These are phyloP conservation scores for Pimephales promelas DNA, from an alignment of 2,113 vertebrate genomes.

Conservation along the genomic window DNA sequence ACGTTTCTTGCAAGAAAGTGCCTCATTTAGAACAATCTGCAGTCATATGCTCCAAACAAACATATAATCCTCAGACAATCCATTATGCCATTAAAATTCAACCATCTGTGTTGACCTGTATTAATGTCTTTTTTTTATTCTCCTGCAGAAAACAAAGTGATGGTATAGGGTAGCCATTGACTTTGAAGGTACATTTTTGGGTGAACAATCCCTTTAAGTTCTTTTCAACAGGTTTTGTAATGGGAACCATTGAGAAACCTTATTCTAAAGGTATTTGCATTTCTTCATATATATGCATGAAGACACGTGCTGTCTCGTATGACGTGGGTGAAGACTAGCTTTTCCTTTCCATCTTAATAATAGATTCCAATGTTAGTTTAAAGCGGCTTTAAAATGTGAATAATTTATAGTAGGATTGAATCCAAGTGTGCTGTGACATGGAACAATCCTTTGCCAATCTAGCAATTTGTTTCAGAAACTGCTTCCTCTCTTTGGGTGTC, in stretches of 20 bases:
- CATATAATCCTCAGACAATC: too few species aligned
- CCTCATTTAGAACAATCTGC: too few species aligned
- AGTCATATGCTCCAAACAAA: too few species aligned
- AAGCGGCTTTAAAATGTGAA: constrained; percentile 57
- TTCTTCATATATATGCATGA: neutral
- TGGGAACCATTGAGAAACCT: neutral
- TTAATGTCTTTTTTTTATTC: too few species aligned
- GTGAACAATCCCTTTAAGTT: too few species aligned
- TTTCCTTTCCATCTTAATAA: constrained; percentile 52
- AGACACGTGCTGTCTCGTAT: neutral
- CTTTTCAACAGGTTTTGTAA: too few species aligned
- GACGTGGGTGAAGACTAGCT: neutral
- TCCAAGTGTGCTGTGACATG: constrained; percentile 52
- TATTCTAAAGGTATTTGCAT: neutral
- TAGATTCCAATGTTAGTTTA: constrained; percentile 56
- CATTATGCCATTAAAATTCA: too few species aligned
- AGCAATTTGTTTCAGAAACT: constrained; percentile 37
- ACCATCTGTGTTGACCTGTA: too few species aligned
- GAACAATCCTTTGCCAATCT: constrained; percentile 56
- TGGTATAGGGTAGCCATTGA: too few species aligned
- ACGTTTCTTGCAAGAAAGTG: too few species aligned
- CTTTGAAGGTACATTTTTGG: too few species aligned
- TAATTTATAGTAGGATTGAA: constrained; percentile 59
- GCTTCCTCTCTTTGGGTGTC: neutral
- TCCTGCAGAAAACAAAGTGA: too few species aligned